phyloP scores from a whole-genome alignment of 2,797 vertebrate species.

The Myotis planiceps region DNA sequence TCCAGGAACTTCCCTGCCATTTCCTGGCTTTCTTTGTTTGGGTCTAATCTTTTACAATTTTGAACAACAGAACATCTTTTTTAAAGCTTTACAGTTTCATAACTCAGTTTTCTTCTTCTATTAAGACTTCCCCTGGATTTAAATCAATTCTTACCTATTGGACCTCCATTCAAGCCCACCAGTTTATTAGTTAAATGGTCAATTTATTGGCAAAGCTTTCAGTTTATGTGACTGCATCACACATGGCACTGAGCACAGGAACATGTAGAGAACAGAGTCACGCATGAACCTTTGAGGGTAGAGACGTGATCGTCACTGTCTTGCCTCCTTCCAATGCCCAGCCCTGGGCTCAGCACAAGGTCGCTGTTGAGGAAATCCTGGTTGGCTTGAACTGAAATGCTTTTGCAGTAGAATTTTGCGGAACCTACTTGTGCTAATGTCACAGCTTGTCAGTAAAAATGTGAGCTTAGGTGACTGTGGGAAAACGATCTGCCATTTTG shows the following conservation, averaged over 20 bases:
- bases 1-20: background rate
- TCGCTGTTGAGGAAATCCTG: background rate
- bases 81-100: background rate
- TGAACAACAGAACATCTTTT: background rate
- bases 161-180: background rate
- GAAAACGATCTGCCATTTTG: background rate
- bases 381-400: background rate
- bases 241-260: background rate
- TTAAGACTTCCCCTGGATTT: background rate
- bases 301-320: background rate
- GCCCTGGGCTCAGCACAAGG: background rate
- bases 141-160: background rate
- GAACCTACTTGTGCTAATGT: background rate
- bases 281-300: background rate
- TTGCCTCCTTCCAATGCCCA: background rate
- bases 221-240: background rate
- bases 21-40: background rate
- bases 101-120: background rate
- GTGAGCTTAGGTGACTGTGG: background rate
- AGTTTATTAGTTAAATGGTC: too few relatives aligned
- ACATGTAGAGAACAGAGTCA: background rate
- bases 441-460: background rate
- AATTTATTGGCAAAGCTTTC: too few relatives aligned
- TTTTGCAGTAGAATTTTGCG: background rate
- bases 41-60: background rate